phyloP scores from a whole-genome alignment of 2,888 invertebrate genomes.

The Copidosoma aretas region DNA sequence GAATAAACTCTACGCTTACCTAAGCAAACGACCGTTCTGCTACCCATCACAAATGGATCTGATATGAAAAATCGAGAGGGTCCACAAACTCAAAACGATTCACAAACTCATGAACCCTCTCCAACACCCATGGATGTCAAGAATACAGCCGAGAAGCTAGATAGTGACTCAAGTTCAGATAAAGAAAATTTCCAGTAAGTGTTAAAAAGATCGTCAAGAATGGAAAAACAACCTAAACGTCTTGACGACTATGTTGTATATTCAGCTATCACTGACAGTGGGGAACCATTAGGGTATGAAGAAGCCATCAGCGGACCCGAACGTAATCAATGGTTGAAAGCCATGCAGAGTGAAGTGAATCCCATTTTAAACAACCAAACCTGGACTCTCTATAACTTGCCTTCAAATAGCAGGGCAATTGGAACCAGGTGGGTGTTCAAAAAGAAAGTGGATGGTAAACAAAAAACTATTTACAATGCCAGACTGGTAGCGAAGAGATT shows the following conservation, averaged over 20 bases:
- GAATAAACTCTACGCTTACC: neutral
- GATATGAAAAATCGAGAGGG: neutral
- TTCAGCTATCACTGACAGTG: neutral
- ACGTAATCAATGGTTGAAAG: neutral
- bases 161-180: neutral
- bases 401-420: neutral
- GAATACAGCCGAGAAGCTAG: neutral
- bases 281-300: neutral
- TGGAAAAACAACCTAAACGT: neutral
- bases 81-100: too few relatives aligned
- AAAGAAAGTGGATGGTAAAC: neutral
- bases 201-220: too few relatives aligned
- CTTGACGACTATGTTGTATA: neutral
- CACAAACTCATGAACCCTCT: too few relatives aligned
- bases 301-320: neutral
- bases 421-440: conserved; percentile 8
- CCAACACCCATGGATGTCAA: too few relatives aligned
- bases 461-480: neutral
- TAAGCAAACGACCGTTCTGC: too few relatives aligned
- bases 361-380: conserved; percentile 2
- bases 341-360: neutral
- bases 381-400: neutral
- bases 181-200: neutral
- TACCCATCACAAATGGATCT: too few relatives aligned
- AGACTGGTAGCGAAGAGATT: neutral